Evolutionary conservation across 2,797 vertebrate genomes (phyloP), one percentile per base, ranked within the genome.

Genomic region (Hydrophis major): DNA sequence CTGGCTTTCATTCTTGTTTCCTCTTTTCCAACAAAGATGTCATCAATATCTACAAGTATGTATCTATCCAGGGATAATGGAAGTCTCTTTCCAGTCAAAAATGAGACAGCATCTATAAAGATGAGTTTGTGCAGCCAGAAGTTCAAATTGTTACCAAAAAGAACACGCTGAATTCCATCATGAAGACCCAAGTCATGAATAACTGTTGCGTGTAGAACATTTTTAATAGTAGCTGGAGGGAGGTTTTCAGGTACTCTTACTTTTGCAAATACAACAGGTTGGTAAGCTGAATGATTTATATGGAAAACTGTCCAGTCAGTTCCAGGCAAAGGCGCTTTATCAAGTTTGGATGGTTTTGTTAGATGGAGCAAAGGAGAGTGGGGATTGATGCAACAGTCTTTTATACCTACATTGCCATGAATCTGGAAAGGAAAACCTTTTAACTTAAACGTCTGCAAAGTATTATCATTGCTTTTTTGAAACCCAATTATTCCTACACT

Each of bases 91-190:
- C 99, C 98, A 14, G 99, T 98, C 93, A 99, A 98, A 97, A 98
- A 99, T 96, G 98, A 98, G 96, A 99, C 97, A 95, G 99, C 98
- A 92, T 99, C 99, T 96, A 99, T 98, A 96, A 99, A 98, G 96
- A 99, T 99, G 94, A 99, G 99, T 96, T 98, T 98, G 96, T 99
- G 99, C 42, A 99, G 98, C 99, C 99, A 99, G 97, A 99, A 99
- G 97, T 98, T 98, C 95, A 99, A 98, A 95, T 98, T 99, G 97
- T 98, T 98, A 94, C 99, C 98, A 63, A 99, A 99, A 88, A 99
- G 97, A 56, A 99, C 98, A 95, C 99, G 97, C 93, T 98, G 98
- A 96, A 99, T 98, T n/a, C 99, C 99, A 92, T 99, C 99, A 0
- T 98, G 98, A 59, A 99, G 98, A 28, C 99, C 99, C 97, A 99